Evolutionary conservation across 2,888 invertebrate genomes (phyloP).

Genomic region (Caenorhabditis parvicauda): DNA sequence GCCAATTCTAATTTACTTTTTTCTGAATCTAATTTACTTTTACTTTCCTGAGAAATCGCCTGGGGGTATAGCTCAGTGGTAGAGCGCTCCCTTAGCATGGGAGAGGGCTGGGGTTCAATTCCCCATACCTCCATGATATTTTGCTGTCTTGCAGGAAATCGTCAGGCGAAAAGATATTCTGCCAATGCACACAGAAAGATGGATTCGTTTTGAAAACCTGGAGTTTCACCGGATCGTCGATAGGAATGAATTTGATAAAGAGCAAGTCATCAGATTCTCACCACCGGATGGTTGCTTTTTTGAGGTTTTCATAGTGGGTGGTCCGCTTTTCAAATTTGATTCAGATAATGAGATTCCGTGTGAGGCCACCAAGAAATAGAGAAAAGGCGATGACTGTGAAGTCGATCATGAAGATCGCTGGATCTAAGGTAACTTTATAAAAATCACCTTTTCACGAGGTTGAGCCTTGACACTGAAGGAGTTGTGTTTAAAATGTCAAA

Average conservation of each 20-base stretch:
- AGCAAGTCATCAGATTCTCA: conserved; percentile 63
- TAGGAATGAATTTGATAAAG: conserved; percentile 73
- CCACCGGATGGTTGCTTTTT: conserved; percentile 62
- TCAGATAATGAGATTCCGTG: conserved; percentile 68
- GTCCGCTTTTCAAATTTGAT: conserved; percentile 7
- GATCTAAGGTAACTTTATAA: conserved; percentile 52
- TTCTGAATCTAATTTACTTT: too few relatives aligned
- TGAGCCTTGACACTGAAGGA: too few relatives aligned
- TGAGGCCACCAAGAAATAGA: conserved; percentile 88
- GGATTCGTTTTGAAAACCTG: conserved; percentile 90
- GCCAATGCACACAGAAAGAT: conserved; percentile 91
- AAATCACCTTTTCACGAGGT: background rate
- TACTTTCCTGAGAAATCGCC: too few relatives aligned
- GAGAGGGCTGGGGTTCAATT: conserved; percentile 27
- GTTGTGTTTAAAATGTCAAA: too few relatives aligned
- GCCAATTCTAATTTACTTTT: too few relatives aligned
- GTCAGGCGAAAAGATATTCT: conserved; percentile 98
- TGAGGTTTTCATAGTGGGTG: conserved; percentile 45
- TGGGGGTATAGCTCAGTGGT: conserved; percentile 32
- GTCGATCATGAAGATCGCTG: conserved; percentile 69
- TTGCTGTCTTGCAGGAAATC: conserved; percentile 76
- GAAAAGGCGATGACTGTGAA: conserved; percentile 93
- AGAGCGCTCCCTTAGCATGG: conserved; percentile 35
- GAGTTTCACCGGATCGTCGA: conserved; percentile 94
- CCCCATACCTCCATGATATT: conserved; percentile 62